These are phyloP conservation scores for Pluvianellus socialis DNA, from an alignment of 2,113 vertebrate genomes.

Conservation along the genomic window DNA sequence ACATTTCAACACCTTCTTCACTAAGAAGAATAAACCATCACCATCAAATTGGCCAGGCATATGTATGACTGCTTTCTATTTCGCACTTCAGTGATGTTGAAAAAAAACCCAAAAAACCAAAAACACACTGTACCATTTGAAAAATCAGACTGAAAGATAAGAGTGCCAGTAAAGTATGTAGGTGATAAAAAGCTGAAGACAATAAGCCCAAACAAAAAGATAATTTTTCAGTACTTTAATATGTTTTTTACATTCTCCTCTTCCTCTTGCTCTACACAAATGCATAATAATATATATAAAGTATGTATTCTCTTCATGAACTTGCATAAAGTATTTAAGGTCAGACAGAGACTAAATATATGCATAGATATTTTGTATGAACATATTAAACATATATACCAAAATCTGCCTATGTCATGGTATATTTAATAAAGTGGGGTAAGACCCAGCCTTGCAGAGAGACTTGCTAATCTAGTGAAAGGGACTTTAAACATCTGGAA, in stretches of 20 bases:
- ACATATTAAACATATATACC: background rate
- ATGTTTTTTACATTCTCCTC: background rate
- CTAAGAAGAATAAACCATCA: conserved; percentile 26
- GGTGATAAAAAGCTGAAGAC: conserved; percentile 21
- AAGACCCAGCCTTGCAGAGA: background rate
- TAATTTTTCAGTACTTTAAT: conserved; percentile 24
- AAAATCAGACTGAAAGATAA: conserved; percentile 56
- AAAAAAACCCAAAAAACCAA: conserved; percentile 10
- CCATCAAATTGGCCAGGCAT: conserved; percentile 25
- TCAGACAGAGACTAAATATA: background rate
- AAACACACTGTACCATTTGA: conserved; percentile 12
- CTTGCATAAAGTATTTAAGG: background rate
- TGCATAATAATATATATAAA: background rate
- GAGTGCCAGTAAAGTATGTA: conserved; percentile 14
- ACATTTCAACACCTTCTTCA: background rate
- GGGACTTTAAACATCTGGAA: background rate
- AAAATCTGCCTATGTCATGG: background rate
- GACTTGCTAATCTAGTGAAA: background rate
- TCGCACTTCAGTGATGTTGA: background rate
- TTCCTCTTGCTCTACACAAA: background rate
- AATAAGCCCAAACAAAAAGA: background rate
- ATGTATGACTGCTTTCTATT: background rate
- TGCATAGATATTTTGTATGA: background rate
- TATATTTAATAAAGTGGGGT: background rate
- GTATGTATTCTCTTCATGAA: background rate